Base-by-base conservation (phyloP, 64 coral and sea anemone species). In the Pachyseris speciosa region DNA sequence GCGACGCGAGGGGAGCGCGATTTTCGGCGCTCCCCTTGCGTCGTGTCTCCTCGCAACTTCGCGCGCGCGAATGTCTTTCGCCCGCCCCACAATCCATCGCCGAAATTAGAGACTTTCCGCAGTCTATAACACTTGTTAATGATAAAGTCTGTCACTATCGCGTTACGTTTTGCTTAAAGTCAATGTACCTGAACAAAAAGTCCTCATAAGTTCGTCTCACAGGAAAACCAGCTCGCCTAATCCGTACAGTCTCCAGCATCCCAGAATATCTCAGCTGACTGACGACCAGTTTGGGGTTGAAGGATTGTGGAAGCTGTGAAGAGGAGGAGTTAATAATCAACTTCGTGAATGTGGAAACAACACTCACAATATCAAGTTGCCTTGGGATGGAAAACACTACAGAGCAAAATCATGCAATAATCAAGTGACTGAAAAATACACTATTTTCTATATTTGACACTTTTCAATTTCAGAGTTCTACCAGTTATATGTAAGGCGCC, bases 171-270 rank as follows among this genome's bases (percentile, higher is more conserved):
- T 11, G 4, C 11, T 4, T 45, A n/a, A 70, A 27, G 31, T 26
- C 29, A 37, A 32, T 22, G 30, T 88, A 99, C 97, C 97, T 95
- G 90, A 95, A 99, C 36, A 95, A 76, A 64, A 99, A 99, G 59
- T 99, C 94, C 13, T 89, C 90, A 69, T 93, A 99, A 5, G 77
- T 37, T 37, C 95, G 47, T 53, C 97, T 75, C 26, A 99, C 93
- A 24, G 94, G 94, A 81, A 67, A 99, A 1, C 97, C 97, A 67
- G 97, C 97, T 66, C 97, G 81, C 64, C 97, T 64, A 34, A 99
- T 99, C 51, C 94, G 57, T 17, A 99, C 97, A 24, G 97, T 99
- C 58, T 99, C 97, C 32, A 99, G 74, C 97, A 99, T 99, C 27
- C 97, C 97, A 19, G 97, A 99, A 61, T 99, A 99, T 19, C 97